Percentiles rank a stretch among this genome's conserved stretches.
These are phyloP conservation scores for Actenoides lindsayi DNA, from an alignment of 2,113 vertebrate species.

Conservation along the genomic window DNA sequence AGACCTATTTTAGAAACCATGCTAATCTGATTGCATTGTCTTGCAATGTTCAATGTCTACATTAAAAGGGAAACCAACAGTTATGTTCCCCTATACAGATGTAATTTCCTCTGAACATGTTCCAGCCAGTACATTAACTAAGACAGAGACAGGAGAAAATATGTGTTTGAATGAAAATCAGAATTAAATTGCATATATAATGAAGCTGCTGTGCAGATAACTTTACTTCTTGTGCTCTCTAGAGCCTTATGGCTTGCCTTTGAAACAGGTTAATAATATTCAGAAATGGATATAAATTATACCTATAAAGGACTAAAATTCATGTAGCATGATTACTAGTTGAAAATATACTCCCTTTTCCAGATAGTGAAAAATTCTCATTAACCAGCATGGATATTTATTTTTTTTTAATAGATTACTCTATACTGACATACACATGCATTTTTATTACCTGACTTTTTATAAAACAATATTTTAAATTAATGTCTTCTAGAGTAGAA, in stretches of 20 bases:
- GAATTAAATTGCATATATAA: not conserved
- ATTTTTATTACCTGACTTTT: not conserved
- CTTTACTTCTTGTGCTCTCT: not conserved
- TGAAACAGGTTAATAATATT: constrained; percentile 24
- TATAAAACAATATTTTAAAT: not conserved
- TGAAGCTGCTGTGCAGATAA: not conserved
- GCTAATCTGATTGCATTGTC: not conserved
- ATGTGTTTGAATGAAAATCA: not conserved
- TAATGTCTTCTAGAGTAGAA: not conserved
- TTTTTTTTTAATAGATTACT: not conserved
- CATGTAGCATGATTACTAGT: not conserved
- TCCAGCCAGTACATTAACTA: not conserved
- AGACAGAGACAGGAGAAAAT: not conserved
- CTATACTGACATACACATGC: not conserved
- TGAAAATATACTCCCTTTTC: not conserved
- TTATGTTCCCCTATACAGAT: not conserved
- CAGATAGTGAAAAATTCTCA: not conserved
- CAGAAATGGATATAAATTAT: constrained; percentile 25
- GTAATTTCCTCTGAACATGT: not conserved
- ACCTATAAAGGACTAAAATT: not conserved
- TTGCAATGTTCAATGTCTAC: not conserved
- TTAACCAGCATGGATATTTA: not conserved
- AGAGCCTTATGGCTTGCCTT: not conserved
- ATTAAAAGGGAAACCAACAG: not conserved
- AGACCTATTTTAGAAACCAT: not conserved